Evolutionary conservation across 2,888 invertebrate species (phyloP).

Genomic region (Corbicula japonica): DNA sequence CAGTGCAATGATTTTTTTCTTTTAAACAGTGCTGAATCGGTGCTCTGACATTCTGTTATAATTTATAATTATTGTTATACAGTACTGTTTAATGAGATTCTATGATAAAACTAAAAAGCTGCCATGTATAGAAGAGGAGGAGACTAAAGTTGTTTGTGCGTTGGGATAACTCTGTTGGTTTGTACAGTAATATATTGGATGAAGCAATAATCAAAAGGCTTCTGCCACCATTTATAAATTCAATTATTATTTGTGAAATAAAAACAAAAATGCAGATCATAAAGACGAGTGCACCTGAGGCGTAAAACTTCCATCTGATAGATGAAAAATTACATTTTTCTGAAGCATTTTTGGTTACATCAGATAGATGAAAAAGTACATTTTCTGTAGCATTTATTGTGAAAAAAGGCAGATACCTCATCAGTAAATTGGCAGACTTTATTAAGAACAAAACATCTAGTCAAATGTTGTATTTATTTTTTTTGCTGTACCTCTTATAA

Average conservation of each 20-base stretch:
- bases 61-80: slow-evolving; percentile 63
- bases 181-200: too few relatives aligned
- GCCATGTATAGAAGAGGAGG: slow-evolving; percentile 60
- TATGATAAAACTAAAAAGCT: slow-evolving; percentile 52
- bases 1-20: slow-evolving; percentile 64
- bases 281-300: too few relatives aligned
- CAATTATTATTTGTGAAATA: too few relatives aligned
- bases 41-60: slow-evolving; percentile 64
- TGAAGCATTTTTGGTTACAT: too few relatives aligned
- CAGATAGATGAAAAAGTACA: too few relatives aligned
- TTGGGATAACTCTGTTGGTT: too few relatives aligned
- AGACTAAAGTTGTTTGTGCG: too few relatives aligned
- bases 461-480: slow-evolving; percentile 76
- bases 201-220: slow-evolving; percentile 29
- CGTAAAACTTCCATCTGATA: too few relatives aligned
- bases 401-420: slow-evolving; percentile 43
- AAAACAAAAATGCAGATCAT: too few relatives aligned
- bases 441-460: slow-evolving; percentile 82
- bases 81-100: slow-evolving; percentile 66
- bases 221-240: too few relatives aligned
- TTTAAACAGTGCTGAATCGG: slow-evolving; percentile 68
- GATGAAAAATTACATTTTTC: too few relatives aligned
- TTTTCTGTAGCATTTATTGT: neutral
- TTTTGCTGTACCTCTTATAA: slow-evolving; percentile 75
- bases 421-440: slow-evolving; percentile 82